phyloP scores from a whole-genome alignment of 2,113 vertebrate genomes.

The Shinisaurus crocodilurus region DNA sequence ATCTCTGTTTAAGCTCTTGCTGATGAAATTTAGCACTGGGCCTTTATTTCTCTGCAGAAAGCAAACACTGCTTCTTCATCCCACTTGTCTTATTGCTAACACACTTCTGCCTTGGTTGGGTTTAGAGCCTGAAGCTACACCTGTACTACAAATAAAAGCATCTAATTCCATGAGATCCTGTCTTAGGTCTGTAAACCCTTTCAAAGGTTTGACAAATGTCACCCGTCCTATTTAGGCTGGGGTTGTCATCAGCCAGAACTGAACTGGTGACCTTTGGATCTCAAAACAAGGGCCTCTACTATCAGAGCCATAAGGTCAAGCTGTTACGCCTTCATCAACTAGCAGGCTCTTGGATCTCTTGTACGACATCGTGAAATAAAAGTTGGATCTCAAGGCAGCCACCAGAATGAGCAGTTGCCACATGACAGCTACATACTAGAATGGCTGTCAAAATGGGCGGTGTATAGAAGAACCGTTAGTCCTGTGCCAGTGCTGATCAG shows the following conservation, averaged over 20 bases:
- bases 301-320: neutral
- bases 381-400: neutral
- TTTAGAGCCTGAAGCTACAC: neutral
- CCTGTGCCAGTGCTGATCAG: neutral
- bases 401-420: no score
- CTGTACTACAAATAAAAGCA: neutral
- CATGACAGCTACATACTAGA: no score
- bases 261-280: slow-evolving; percentile 7
- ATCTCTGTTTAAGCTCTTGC: neutral
- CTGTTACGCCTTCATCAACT: neutral
- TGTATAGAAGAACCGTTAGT: neutral
- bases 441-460: neutral
- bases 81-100: neutral
- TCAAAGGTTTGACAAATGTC: slow-evolving; percentile 22
- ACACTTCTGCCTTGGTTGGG: neutral
- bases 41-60: neutral
- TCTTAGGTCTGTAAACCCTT: neutral
- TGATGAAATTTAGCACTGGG: neutral
- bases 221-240: neutral
- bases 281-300: neutral
- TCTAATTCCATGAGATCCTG: neutral
- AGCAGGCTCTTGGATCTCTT: neutral
- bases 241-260: neutral
- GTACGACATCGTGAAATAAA: neutral
- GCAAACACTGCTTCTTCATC: neutral